Evolutionary conservation across 2,797 vertebrate species (phyloP).

Genomic region (Etheostoma nigrum): DNA sequence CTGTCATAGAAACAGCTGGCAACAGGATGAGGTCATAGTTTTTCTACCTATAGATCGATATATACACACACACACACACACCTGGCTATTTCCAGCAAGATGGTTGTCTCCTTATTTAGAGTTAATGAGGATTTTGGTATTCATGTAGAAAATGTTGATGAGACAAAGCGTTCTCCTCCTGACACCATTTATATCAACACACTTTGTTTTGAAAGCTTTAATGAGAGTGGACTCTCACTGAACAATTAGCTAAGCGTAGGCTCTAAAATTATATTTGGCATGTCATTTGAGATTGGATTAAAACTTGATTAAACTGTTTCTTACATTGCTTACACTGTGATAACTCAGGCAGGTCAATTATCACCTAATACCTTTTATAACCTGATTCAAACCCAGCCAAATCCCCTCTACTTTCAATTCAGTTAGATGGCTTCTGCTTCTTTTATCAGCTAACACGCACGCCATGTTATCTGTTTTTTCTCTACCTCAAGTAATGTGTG

Average conservation of each 20-base stretch:
- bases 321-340: constrained; percentile 42
- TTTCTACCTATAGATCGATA: not conserved
- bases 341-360: constrained; percentile 51
- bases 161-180: not conserved
- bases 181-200: constrained; percentile 4
- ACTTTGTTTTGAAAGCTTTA: constrained; percentile 30
- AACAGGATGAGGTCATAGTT: constrained; percentile 43
- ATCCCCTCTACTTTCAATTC: constrained; percentile 28
- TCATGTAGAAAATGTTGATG: not conserved
- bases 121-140: not conserved
- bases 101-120: constrained; percentile 5
- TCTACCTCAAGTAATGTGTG: not conserved
- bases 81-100: constrained; percentile 6
- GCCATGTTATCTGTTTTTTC: constrained; percentile 1
- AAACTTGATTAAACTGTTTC: constrained; percentile 54
- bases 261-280: constrained; percentile 42
- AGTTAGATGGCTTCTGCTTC: constrained; percentile 3
- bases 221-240: constrained; percentile 30
- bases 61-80: not conserved
- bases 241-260: constrained; percentile 47
- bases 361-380: constrained; percentile 60
- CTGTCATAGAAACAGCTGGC: constrained; percentile 61
- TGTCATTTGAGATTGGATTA: constrained; percentile 54
- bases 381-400: constrained; percentile 36
- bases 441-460: not conserved